Percentiles rank a stretch among this genome's conserved stretches.
Conservation (phyloP, 1,140 invertebrate genomes). For the Temnothorax longispinosus region DNA sequence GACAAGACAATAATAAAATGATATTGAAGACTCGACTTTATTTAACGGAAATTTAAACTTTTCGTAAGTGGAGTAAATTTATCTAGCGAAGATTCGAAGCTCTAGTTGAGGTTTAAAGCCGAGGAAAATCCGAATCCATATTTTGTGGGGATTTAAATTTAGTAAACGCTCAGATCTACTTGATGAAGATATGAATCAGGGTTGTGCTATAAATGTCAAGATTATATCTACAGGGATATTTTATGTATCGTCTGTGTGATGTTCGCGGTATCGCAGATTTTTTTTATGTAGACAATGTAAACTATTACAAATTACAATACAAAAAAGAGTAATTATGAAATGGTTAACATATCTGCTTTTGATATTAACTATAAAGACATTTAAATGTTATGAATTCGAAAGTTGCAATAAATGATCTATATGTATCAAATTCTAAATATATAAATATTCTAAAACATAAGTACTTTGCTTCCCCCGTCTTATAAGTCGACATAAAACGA, state of each 20-base stretch:
- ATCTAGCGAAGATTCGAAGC: neutral
- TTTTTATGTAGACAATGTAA: neutral
- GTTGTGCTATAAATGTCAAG: neutral
- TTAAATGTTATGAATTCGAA: slow-evolving; percentile 8
- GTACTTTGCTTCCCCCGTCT: neutral
- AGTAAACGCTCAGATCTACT: neutral
- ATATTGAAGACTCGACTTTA: neutral
- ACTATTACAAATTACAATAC: neutral
- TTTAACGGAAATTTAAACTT: neutral
- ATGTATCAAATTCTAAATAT: slow-evolving; percentile 3
- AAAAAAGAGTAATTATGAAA: neutral
- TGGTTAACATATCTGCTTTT: slow-evolving; percentile 9
- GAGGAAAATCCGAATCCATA: neutral
- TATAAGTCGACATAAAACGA: neutral
- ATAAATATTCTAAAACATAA: neutral
- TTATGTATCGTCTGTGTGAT: neutral
- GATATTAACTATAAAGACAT: neutral
- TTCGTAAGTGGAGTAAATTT: neutral
- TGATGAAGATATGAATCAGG: slow-evolving; percentile 2
- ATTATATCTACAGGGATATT: neutral
- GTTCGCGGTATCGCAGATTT: neutral
- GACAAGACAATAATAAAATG: slow-evolving; percentile 9
- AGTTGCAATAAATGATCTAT: neutral
- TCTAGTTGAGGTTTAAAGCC: neutral
- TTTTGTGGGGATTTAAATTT: neutral